Base-by-base conservation (phyloP, 2,113 vertebrate species). In the Dromas ardeola region DNA sequence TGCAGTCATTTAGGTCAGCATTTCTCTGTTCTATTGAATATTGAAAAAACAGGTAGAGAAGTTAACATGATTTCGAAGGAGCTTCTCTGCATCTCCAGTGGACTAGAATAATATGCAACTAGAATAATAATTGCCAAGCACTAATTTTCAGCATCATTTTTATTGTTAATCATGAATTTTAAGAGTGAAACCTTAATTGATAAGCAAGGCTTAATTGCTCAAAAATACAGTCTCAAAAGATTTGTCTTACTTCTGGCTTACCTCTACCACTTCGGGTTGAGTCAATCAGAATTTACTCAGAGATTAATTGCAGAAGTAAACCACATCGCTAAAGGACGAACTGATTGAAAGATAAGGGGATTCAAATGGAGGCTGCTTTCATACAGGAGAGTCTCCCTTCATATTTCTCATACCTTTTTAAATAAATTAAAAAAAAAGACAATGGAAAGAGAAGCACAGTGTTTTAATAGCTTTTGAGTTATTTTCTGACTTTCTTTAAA, bases 1-100 rank as follows among this genome's bases (percentile, higher is more conserved):
- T 95, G 56, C 73, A 87, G 63, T 81, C 83, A 55, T 79, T 93
- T 83, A 88, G 73, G 74, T 94, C 88, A 96, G 61, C 49, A 52
- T 72, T 95, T 81, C 29, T 77, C 12, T 53, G 12, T 66, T 90
- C 76, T 81, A 29, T 3, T 73, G 56, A 90, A 76, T 80, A 90
- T 29, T 80, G 42, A 56, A 91, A 91, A 90, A 76, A 4, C 65
- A 95, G 79, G 49, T 70, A 90, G 67, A 58, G 43, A 87, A 81
- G 56, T 43, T 80, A 88, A 53, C 18, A 18, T 49, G 52, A 45
- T 65, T 85, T 80, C 32, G 58, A 87, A 86, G 70, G 61, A 85
- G n/a, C 74, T 94, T 97, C 53, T 62, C 58, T 87, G 69, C 23
- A n/a, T 91, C 78, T 92, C 77, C 73, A 56, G 47, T 80, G 49